phyloP scores from a whole-genome alignment of 2,888 invertebrate genomes.

The Bellardia pandia region DNA sequence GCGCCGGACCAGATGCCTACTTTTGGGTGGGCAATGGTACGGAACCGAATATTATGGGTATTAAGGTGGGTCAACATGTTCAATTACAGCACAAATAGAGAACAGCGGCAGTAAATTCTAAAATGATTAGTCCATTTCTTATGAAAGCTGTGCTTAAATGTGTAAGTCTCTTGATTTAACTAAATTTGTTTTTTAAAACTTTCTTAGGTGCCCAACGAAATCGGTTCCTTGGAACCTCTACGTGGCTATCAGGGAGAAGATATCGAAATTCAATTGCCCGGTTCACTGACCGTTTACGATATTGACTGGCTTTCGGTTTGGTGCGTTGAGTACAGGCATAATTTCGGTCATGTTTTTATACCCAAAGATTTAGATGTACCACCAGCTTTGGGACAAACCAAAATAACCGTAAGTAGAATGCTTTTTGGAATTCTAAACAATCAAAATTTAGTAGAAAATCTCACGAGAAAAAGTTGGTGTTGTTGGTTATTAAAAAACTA shows the following conservation, averaged over 20 bases:
- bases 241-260: conserved; percentile 95
- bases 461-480: neutral
- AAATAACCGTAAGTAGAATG: conserved; percentile 90
- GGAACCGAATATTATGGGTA: conserved; percentile 91
- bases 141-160: too few relatives aligned
- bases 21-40: conserved; percentile 97
- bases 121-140: too few relatives aligned
- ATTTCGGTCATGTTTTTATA: conserved; percentile 95
- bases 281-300: conserved; percentile 93
- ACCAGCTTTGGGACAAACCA: conserved; percentile 94
- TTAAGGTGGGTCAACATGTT: conserved; percentile 86
- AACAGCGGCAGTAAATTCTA: too few relatives aligned
- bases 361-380: conserved; percentile 95
- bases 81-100: too few relatives aligned
- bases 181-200: neutral
- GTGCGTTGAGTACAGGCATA: conserved; percentile 95
- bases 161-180: neutral
- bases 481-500: neutral
- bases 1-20: conserved; percentile 95
- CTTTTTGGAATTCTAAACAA: neutral
- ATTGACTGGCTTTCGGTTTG: conserved; percentile 96
- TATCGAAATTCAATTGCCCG: conserved; percentile 94
- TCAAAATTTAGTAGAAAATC: conserved; percentile 28
- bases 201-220: conserved; percentile 92
- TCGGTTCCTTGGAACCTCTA: conserved; percentile 91